These are phyloP conservation scores for Sebastes miniatus DNA, from an alignment of 2,797 vertebrate species.

Conservation along the genomic window DNA sequence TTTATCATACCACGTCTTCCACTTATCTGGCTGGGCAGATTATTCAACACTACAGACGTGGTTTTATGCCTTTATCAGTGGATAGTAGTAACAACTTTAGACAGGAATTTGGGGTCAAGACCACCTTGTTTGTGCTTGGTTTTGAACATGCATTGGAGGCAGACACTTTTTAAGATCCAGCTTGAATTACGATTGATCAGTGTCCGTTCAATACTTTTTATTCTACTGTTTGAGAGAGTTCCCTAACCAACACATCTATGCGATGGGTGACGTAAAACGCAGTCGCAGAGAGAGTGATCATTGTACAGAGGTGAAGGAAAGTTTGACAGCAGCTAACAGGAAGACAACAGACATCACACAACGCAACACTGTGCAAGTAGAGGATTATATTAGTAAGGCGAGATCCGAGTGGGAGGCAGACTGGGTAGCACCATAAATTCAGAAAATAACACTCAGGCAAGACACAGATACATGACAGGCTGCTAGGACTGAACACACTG, in stretches of 20 bases:
- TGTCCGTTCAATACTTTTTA: background rate
- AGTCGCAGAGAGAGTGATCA: background rate
- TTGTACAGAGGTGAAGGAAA: background rate
- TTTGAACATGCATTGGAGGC: background rate
- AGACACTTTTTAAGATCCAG: background rate
- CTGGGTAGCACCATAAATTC: background rate
- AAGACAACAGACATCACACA: background rate
- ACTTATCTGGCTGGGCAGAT: conserved; percentile 14
- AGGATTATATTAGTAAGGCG: background rate
- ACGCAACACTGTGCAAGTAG: background rate
- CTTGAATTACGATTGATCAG: background rate
- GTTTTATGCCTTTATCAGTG: background rate
- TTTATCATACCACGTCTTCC: conserved; percentile 21
- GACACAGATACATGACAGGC: background rate
- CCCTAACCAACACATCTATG: background rate
- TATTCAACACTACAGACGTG: background rate
- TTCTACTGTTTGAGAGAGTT: background rate
- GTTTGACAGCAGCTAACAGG: background rate
- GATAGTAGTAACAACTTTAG: background rate
- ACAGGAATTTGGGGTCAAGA: background rate
- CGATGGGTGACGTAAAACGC: background rate
- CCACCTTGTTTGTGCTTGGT: background rate
- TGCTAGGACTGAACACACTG: background rate
- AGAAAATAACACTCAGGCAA: background rate
- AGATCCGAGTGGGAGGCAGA: conserved; percentile 18